Percentiles rank a stretch among this genome's conserved stretches.
Evolutionary conservation across 2,113 vertebrate species (phyloP).

Genomic region (Callipepla californica): DNA sequence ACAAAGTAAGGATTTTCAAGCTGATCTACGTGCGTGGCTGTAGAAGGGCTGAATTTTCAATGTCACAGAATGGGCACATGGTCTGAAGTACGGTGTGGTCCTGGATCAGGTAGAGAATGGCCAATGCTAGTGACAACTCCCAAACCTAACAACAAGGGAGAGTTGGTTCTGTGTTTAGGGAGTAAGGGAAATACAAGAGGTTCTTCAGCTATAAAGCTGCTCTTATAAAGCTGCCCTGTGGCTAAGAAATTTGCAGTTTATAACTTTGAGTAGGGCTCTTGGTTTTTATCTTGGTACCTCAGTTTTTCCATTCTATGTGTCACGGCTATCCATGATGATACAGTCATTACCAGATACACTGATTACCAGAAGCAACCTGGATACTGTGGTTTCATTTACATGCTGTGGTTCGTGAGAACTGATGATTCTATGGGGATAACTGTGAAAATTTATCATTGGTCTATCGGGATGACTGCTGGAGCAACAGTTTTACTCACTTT

Average conservation of each 20-base stretch:
- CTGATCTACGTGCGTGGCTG: not conserved
- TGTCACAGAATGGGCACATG: fast-evolving
- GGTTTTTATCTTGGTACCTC: not conserved
- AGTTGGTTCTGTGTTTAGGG: not conserved
- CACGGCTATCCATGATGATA: not conserved
- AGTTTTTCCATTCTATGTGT: not conserved
- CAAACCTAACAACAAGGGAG: not conserved
- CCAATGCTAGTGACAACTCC: not conserved
- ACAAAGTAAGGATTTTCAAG: not conserved
- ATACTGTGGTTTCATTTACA: not conserved
- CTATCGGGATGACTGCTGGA: not conserved
- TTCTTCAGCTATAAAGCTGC: not conserved
- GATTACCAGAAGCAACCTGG: not conserved
- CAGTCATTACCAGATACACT: not conserved
- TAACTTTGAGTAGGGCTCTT: not conserved
- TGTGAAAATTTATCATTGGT: not conserved
- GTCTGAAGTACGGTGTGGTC: fast-evolving
- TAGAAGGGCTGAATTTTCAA: not conserved
- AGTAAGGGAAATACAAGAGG: not conserved
- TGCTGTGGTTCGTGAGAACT: not conserved
- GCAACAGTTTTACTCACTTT: not conserved
- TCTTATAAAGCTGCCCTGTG: not conserved
- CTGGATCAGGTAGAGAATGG: not conserved
- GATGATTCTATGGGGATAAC: not conserved
- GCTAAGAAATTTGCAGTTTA: not conserved